phyloP scores from a whole-genome alignment of 92 coral and sea anemone species.

The Desmophyllum pertusum region DNA sequence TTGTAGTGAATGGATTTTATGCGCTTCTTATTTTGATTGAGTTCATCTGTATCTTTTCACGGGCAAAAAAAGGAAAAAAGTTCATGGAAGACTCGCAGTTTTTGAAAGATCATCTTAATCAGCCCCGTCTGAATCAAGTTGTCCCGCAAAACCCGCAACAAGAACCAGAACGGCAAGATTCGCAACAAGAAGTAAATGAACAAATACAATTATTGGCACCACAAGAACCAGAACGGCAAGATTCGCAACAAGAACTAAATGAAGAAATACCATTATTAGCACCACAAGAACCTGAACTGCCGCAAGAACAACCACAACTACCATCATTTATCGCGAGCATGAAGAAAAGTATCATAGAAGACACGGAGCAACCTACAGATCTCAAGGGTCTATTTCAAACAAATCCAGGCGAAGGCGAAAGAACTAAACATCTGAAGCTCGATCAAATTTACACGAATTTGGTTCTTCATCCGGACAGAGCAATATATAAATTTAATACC shows the following conservation, averaged over 20 bases:
- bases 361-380: neutral
- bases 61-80: neutral
- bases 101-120: neutral
- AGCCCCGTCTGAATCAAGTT: neutral
- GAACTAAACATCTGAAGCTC: neutral
- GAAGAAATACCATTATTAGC: neutral
- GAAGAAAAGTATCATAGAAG: neutral
- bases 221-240: neutral
- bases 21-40: neutral
- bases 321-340: neutral
- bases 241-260: too few species aligned
- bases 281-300: neutral
- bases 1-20: neutral
- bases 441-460: neutral
- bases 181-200: too few species aligned
- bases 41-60: neutral
- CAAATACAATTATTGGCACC: too few species aligned
- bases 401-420: neutral
- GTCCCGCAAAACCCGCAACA: too few species aligned
- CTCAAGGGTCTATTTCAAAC: neutral
- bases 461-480: neutral
- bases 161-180: too few species aligned
- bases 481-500: neutral
- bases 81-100: neutral
- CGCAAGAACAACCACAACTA: neutral